A percentile compares a stretch with the other conserved stretches of the same genome.
Conservation (phyloP, 1,140 invertebrate genomes). For the Pogonomyrmex barbatus region DNA sequence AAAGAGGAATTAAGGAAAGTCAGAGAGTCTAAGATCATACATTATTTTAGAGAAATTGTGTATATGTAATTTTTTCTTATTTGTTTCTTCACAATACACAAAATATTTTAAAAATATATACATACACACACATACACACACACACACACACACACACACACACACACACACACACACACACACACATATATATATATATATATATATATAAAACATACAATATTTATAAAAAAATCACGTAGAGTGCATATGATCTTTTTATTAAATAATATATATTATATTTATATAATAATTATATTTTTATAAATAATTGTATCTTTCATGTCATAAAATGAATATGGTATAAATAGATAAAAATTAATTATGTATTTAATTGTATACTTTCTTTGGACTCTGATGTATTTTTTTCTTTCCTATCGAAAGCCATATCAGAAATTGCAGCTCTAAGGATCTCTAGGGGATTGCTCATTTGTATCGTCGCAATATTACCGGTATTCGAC, state of each 20-base stretch:
- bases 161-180: too few species aligned
- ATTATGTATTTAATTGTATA: background rate
- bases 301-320: background rate
- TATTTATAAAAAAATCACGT: background rate
- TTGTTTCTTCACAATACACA: background rate
- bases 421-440: background rate
- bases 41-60: background rate
- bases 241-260: background rate
- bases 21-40: background rate
- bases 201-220: background rate
- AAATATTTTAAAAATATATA: background rate
- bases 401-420: background rate
- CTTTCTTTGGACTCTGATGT: background rate
- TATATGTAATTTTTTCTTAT: background rate
- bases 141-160: too few species aligned
- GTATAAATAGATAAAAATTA: background rate
- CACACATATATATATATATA: background rate
- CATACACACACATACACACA: background rate
- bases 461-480: constrained; percentile 19
- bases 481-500: constrained; percentile 2
- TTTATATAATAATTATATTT: too few species aligned
- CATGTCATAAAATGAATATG: background rate
- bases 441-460: background rate
- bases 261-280: too few species aligned
- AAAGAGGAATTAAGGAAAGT: background rate